Evolutionary conservation across 2,888 invertebrate genomes (phyloP).

Genomic region (Mimas tiliae): DNA sequence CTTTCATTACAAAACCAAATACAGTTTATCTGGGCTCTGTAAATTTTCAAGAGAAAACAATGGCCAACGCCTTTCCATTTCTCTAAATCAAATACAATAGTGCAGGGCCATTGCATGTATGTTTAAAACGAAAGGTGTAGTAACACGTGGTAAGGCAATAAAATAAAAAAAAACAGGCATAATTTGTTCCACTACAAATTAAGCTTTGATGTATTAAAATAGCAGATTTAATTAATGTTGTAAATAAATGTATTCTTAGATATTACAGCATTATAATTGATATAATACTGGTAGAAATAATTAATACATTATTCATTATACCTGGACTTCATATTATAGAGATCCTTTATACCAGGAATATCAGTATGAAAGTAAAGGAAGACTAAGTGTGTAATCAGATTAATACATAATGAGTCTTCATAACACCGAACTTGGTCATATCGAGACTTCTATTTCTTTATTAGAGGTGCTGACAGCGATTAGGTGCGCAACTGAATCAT

Average conservation of each 20-base stretch:
- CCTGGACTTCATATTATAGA: too few relatives aligned
- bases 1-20: conserved; percentile 70
- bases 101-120: not conserved
- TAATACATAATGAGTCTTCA: too few relatives aligned
- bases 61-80: conserved; percentile 68
- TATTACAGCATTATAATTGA: not conserved
- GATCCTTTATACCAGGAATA: too few relatives aligned
- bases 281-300: not conserved
- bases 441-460: not conserved
- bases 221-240: not conserved
- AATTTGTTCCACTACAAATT: not conserved
- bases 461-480: too few relatives aligned
- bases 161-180: not conserved
- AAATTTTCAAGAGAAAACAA: conserved; percentile 73
- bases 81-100: conserved; percentile 62
- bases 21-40: conserved; percentile 62
- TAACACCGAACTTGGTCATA: not conserved
- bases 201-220: not conserved
- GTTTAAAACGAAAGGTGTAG: conserved; percentile 8
- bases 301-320: not conserved
- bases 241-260: not conserved
- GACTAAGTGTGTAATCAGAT: too few relatives aligned
- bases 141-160: not conserved
- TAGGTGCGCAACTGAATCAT: too few relatives aligned
- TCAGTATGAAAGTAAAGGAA: too few relatives aligned